Evolutionary conservation across 2,888 invertebrate genomes (phyloP), one percentile per base, ranked within the genome.

Genomic region (Schrankia costaestrigalis): DNA sequence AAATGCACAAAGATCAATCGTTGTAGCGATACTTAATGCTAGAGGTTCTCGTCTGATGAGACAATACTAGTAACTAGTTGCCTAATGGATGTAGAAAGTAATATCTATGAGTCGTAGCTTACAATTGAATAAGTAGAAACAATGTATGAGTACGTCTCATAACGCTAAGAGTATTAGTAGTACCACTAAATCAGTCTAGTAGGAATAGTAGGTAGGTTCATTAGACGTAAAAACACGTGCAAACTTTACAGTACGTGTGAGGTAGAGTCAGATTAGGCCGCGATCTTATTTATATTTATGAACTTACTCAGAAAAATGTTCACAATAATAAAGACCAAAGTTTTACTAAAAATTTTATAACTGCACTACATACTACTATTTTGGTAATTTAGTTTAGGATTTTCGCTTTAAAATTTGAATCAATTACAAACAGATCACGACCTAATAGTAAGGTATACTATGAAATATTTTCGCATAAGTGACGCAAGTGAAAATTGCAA

Each of bases 171-270:
- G 70, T n/a, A n/a, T n/a, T n/a, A n/a, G n/a, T n/a, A n/a, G n/a
- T 85, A 80, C 64, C 62, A 67, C 84, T 85, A 84, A 79, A 66
- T 86, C 86, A 86, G 85, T 86, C 86, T 86, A 86, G 72, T 78
- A 80, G 81, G 79, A 81, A 64, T 78, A 73, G 67, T 70, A 80
- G 72, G 71, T 79, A 69, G 57, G 63, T 56, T 58, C 56, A 64
- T 65, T 62, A 59, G 52, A 56, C 57, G 63, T 44, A 48, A 63
- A 63, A 60, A 69, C 63, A 71, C 69, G 82, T 84, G 83, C 83
- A 71, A 52, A 63, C 58, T 53, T 59, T 65, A 70, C 46, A 63
- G 61, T 64, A 66, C 47, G 59, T 66, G 78, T 80, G 79, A 80
- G 78, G 78, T 79, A 78, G 71, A 67, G 46, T 53, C 51, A 33